phyloP scores from a whole-genome alignment of 2,888 invertebrate genomes.

The Ceratothoa steindachneri region DNA sequence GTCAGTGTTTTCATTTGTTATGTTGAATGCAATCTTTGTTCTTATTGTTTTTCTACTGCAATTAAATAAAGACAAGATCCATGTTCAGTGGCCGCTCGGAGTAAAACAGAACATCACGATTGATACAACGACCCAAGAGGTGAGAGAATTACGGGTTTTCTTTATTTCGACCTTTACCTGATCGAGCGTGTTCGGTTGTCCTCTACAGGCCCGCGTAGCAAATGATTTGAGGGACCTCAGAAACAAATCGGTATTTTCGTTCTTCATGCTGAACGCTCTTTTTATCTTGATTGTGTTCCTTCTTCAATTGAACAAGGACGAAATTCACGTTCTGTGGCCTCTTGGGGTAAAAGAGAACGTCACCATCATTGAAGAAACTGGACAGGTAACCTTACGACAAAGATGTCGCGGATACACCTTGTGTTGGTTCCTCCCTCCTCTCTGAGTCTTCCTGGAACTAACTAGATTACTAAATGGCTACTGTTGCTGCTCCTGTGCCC shows the following conservation, averaged over 20 bases:
- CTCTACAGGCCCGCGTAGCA: conserved; percentile 82
- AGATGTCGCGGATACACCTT: neutral
- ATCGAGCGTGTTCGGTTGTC: conserved; percentile 48
- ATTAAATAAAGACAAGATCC: conserved; percentile 56
- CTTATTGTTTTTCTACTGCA: conserved; percentile 59
- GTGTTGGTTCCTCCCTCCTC: neutral
- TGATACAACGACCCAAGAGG: conserved; percentile 46
- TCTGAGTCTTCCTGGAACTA: conserved; percentile 2
- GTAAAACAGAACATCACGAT: conserved; percentile 50
- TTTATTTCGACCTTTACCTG: neutral
- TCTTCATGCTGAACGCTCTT: conserved; percentile 97
- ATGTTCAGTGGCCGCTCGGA: conserved; percentile 61
- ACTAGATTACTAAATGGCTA: neutral
- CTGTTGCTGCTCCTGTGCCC: too few relatives aligned
- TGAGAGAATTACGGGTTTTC: conserved; percentile 17
- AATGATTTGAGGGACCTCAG: conserved; percentile 87
- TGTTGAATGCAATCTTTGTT: conserved; percentile 60
- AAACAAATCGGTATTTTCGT: conserved; percentile 90
- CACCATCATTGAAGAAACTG: conserved; percentile 77
- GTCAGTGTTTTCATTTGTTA: conserved; percentile 56
- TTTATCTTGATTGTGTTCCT: conserved; percentile 98
- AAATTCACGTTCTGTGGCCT: conserved; percentile 93
- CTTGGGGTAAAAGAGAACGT: conserved; percentile 90
- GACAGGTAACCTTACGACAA: conserved; percentile 71
- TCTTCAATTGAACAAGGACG: conserved; percentile 96